Conservation (phyloP, 2,113 vertebrate species). For the Scytalopus superciliaris region DNA sequence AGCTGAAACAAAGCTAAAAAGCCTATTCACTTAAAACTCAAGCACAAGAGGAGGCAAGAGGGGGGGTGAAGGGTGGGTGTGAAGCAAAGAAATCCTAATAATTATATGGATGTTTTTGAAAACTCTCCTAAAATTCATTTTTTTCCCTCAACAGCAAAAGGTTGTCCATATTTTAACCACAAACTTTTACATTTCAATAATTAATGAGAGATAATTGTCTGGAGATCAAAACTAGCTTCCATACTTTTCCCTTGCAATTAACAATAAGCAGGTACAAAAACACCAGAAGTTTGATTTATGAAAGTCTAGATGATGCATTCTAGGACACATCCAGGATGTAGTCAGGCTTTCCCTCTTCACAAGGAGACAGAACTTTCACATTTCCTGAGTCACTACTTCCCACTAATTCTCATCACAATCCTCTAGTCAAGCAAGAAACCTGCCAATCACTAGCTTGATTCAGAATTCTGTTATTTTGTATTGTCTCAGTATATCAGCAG, state of each 20-base stretch:
- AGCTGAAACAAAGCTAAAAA: constrained; percentile 22
- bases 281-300: not conserved
- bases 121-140: not conserved
- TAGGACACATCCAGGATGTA: not conserved
- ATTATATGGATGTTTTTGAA: not conserved
- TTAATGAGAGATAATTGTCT: not conserved
- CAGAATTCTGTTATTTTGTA: not conserved
- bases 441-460: not conserved
- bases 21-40: not conserved
- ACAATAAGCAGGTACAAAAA: not conserved
- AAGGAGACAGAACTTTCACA: not conserved
- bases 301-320: not conserved
- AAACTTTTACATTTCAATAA: not conserved
- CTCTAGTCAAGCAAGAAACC: not conserved
- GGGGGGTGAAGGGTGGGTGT: no score
- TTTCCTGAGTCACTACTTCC: not conserved
- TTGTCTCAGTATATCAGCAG: not conserved
- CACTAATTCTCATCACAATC: not conserved
- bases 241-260: not conserved
- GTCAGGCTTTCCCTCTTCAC: not conserved
- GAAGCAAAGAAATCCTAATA: not conserved
- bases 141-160: not conserved
- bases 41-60: not conserved
- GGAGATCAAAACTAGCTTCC: not conserved
- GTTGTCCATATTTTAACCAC: not conserved